Conservation (phyloP, 1,140 invertebrate species). For the Drosophila miranda region DNA sequence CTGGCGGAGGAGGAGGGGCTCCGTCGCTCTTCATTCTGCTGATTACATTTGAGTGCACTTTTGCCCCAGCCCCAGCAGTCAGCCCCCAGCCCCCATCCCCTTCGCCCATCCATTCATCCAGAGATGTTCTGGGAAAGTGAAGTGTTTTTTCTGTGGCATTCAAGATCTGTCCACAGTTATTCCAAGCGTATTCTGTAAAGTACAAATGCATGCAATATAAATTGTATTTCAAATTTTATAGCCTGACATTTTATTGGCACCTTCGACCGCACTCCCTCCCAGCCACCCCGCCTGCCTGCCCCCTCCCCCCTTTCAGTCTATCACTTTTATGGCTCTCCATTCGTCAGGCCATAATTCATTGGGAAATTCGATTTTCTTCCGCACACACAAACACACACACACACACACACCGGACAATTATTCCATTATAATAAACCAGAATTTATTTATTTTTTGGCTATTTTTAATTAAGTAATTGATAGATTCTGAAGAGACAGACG, state of each 20-base stretch:
- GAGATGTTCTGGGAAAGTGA: too few relatives aligned
- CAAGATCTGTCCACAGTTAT: too few relatives aligned
- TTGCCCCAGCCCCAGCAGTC: background rate
- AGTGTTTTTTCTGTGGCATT: too few relatives aligned
- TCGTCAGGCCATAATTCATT: slow-evolving; percentile 32
- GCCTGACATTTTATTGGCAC: slow-evolving; percentile 34
- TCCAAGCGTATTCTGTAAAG: too few relatives aligned
- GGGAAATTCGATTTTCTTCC: slow-evolving; percentile 21
- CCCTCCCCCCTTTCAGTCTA: background rate
- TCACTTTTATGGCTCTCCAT: slow-evolving; percentile 9
- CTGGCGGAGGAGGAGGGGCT: too few relatives aligned
- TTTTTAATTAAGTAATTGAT: slow-evolving; percentile 80
- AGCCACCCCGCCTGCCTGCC: background rate
- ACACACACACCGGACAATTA: slow-evolving; percentile 20
- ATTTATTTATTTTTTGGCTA: slow-evolving; percentile 52
- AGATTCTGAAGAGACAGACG: slow-evolving; percentile 22
- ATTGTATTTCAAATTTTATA: slow-evolving; percentile 48
- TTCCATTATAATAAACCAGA: slow-evolving; percentile 51
- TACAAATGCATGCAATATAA: slow-evolving; percentile 41
- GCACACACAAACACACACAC: slow-evolving; percentile 9
- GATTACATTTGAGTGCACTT: slow-evolving; percentile 22
- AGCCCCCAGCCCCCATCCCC: too few relatives aligned
- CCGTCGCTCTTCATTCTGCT: background rate
- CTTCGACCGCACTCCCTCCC: slow-evolving; percentile 5
- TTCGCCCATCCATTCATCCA: too few relatives aligned